Percentiles rank a stretch among this genome's conserved stretches.
phyloP scores from a whole-genome alignment of 2,888 invertebrate genomes.

The Stomorhina lunata region DNA sequence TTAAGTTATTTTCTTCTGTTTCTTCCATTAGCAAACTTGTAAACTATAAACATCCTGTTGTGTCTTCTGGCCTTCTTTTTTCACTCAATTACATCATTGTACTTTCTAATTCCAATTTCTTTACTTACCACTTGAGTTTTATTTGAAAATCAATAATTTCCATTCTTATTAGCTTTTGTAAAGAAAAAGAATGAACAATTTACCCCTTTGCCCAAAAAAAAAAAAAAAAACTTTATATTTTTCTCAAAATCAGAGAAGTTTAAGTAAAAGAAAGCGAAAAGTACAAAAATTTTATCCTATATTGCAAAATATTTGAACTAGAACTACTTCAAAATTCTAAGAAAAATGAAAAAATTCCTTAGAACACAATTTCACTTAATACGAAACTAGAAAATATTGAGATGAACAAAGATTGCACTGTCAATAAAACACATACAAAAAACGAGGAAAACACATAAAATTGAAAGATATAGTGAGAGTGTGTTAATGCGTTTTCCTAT shows the following conservation, averaged over 20 bases:
- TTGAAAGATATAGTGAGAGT: too few species aligned
- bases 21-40: background rate
- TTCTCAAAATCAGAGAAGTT: background rate
- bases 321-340: background rate
- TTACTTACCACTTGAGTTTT: background rate
- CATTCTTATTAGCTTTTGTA: constrained; percentile 26
- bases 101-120: background rate
- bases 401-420: constrained; percentile 31
- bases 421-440: constrained; percentile 68
- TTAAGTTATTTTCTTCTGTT: too few species aligned
- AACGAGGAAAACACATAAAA: too few species aligned
- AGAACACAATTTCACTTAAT: constrained; percentile 32
- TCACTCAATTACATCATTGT: background rate
- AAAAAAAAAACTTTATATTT: constrained; percentile 11
- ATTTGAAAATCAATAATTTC: constrained; percentile 34
- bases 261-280: background rate
- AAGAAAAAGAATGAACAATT: background rate
- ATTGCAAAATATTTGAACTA: background rate
- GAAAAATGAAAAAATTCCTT: background rate
- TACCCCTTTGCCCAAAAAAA: background rate
- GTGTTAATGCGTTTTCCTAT: background rate
- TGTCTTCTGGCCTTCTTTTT: background rate
- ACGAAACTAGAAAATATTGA: background rate
- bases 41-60: too few species aligned
- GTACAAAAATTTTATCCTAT: background rate